phyloP scores from a whole-genome alignment of 2,113 vertebrate species.

The Tragelaphus imberbis region DNA sequence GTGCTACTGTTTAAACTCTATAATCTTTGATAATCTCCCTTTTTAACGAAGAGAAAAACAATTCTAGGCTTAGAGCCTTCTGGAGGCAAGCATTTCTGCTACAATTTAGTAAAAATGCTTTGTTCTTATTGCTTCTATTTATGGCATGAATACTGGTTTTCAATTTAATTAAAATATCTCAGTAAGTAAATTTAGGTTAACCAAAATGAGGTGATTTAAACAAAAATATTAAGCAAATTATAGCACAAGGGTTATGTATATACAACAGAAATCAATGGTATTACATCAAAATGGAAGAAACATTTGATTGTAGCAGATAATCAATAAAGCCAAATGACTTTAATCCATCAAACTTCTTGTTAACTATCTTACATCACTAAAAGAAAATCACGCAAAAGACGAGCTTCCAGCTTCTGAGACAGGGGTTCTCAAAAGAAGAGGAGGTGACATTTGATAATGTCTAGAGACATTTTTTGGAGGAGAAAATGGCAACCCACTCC shows the following conservation, averaged over 20 bases:
- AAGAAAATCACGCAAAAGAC: neutral
- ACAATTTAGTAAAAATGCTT: neutral
- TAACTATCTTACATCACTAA: neutral
- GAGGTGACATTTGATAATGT: neutral
- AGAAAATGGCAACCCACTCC: neutral
- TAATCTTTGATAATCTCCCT: conserved; percentile 37
- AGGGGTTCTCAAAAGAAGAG: neutral
- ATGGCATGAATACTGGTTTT: neutral
- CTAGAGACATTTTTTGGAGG: neutral
- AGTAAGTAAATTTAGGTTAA: neutral
- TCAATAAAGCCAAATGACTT: neutral
- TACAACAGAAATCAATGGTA: neutral
- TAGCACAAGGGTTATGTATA: neutral
- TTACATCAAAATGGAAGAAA: neutral
- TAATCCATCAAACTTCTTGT: neutral
- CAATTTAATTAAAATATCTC: neutral
- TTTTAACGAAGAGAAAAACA: neutral
- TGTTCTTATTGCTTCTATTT: neutral
- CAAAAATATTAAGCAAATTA: conserved; percentile 21
- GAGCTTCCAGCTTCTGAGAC: neutral
- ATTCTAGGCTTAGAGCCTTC: neutral
- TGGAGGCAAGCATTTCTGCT: neutral
- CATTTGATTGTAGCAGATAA: neutral
- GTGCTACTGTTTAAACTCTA: neutral
- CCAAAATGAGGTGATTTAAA: conserved; percentile 6